Percentiles rank a stretch among this genome's conserved stretches.
Evolutionary conservation across 2,113 vertebrate genomes (phyloP).

Genomic region (Ptilonorhynchus violaceus): DNA sequence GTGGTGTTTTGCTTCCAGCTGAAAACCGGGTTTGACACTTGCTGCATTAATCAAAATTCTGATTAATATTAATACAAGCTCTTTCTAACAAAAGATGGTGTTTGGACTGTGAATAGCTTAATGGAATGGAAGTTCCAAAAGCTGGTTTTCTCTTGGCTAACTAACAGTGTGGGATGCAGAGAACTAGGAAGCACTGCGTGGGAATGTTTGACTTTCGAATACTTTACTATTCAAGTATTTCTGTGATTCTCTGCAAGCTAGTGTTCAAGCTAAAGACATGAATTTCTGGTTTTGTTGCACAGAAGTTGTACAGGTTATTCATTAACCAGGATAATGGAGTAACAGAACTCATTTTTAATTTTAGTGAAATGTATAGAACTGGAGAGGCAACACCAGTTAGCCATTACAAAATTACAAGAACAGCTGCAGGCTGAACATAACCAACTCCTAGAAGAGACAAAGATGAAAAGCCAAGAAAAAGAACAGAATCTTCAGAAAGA

Average conservation of each 20-base stretch:
- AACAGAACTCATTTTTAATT: constrained; percentile 2
- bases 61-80: neutral
- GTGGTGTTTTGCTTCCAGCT: neutral
- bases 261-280: neutral
- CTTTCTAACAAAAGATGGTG: neutral
- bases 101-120: neutral
- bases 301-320: neutral
- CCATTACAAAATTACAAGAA: constrained; percentile 55
- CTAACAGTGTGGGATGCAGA: neutral
- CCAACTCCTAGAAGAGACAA: constrained; percentile 60
- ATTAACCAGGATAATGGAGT: neutral
- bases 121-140: neutral
- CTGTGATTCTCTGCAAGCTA: neutral
- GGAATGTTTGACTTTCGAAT: neutral
- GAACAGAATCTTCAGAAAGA: constrained; percentile 73
- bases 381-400: constrained; percentile 68
- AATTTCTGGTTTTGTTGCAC: neutral
- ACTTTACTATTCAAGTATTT: neutral
- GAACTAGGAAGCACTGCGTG: neutral
- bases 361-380: constrained; percentile 58
- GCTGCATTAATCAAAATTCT: neutral
- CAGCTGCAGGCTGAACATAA: constrained; percentile 64
- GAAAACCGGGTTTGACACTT: neutral
- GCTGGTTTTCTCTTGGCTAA: neutral
- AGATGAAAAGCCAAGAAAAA: constrained; percentile 56